phyloP scores from a whole-genome alignment of 2,888 invertebrate species.

The Platycheirus albimanus region DNA sequence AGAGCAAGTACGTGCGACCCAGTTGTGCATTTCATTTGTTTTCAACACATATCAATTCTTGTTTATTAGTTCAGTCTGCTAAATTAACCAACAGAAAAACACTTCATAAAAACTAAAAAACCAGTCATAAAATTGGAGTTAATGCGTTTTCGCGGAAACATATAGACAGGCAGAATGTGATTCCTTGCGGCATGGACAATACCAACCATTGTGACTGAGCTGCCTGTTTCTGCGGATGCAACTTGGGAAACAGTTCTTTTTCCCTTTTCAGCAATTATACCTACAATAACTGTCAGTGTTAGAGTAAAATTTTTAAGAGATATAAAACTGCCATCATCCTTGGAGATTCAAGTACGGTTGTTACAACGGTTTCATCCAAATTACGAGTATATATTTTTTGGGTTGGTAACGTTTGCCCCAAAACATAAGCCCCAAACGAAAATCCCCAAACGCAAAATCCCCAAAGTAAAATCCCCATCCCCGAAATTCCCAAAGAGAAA shows the following conservation, averaged over 20 bases:
- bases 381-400: constrained; percentile 22
- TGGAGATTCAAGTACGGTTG: constrained; percentile 11
- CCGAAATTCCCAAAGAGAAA: too few relatives aligned
- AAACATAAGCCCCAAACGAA: too few relatives aligned
- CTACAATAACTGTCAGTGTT: not conserved
- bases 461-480: too few relatives aligned
- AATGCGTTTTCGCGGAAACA: constrained; percentile 13
- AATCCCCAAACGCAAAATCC: too few relatives aligned
- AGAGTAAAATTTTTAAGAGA: not conserved
- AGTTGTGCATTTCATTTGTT: too few relatives aligned
- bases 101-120: too few relatives aligned
- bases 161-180: constrained; percentile 8
- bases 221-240: not conserved
- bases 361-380: constrained; percentile 24
- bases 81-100: too few relatives aligned
- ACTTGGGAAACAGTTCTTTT: constrained; percentile 5
- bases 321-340: not conserved
- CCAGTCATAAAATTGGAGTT: not conserved
- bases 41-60: too few relatives aligned
- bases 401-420: too few relatives aligned
- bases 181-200: constrained; percentile 2
- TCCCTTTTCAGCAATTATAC: constrained; percentile 16
- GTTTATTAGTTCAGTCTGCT: too few relatives aligned
- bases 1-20: too few relatives aligned
- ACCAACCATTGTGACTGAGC: not conserved